These are phyloP conservation scores for Sebastes kiyomatsui DNA, from an alignment of 2,797 vertebrate species.

Conservation along the genomic window DNA sequence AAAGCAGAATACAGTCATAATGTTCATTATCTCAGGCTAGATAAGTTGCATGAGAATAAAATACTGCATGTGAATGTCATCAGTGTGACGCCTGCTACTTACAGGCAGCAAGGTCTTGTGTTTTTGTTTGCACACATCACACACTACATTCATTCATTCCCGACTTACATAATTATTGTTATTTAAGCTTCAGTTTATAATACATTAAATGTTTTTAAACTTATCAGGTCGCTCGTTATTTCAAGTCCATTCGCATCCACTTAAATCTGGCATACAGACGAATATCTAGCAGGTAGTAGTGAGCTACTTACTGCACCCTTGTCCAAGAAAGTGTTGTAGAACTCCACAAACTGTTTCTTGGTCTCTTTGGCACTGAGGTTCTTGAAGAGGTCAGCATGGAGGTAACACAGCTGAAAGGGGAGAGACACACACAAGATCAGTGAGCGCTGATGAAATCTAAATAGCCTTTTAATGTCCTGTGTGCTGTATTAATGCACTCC, in stretches of 20 bases:
- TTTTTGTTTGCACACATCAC: not conserved
- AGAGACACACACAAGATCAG: conserved; percentile 7
- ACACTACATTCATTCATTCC: not conserved
- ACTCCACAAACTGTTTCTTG: conserved; percentile 91
- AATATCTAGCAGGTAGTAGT: not conserved
- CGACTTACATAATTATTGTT: not conserved
- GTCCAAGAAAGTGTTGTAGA: conserved; percentile 90
- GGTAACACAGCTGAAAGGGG: conserved; percentile 87
- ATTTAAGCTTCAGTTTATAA: not conserved
- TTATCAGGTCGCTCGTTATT: not conserved
- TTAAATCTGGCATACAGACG: not conserved
- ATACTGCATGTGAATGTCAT: not conserved
- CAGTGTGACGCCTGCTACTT: not conserved
- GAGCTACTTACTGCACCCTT: conserved; percentile 88
- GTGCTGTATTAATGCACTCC: not conserved
- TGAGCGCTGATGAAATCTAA: not conserved
- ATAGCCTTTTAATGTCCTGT: not conserved
- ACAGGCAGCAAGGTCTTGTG: not conserved
- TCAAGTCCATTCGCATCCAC: not conserved
- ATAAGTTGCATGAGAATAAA: not conserved
- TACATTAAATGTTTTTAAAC: not conserved
- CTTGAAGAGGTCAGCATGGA: conserved; percentile 88
- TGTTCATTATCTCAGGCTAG: not conserved
- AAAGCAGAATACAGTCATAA: not conserved
- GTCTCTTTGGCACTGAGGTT: conserved; percentile 88